These are phyloP conservation scores for Stenodema calcarata DNA, from an alignment of 2,888 invertebrate species.

Conservation along the genomic window DNA sequence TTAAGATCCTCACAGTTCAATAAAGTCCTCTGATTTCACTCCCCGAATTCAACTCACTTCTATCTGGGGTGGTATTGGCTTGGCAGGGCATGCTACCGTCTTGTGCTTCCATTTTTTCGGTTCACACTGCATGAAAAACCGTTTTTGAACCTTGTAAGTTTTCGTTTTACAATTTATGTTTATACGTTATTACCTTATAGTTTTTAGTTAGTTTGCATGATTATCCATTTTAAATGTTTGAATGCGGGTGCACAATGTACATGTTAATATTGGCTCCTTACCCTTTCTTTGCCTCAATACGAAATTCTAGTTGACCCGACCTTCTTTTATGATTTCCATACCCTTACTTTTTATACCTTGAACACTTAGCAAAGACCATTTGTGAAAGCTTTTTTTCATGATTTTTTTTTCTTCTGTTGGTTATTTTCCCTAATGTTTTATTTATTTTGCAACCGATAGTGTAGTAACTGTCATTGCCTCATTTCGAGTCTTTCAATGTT, in stretches of 20 bases:
- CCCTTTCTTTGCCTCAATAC: conserved; percentile 37
- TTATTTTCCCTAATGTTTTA: conserved; percentile 45
- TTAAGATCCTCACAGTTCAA: not conserved
- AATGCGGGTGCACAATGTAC: conserved; percentile 56
- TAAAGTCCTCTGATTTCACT: not conserved
- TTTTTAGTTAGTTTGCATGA: conserved; percentile 22
- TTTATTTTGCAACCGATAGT: conserved; percentile 51
- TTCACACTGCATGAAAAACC: conserved; percentile 32
- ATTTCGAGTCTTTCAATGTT: conserved; percentile 35
- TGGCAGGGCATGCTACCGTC: conserved; percentile 46
- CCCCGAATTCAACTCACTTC: not conserved
- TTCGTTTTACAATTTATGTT: not conserved
- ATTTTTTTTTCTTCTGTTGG: conserved; percentile 13
- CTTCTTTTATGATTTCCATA: conserved; percentile 45
- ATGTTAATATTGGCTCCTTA: conserved; percentile 50
- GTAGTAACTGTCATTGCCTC: conserved; percentile 44
- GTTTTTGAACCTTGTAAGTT: not conserved
- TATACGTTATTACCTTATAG: not conserved
- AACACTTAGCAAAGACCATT: conserved; percentile 57
- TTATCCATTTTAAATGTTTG: conserved; percentile 48
- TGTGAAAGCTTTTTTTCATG: conserved; percentile 57
- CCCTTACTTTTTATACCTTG: conserved; percentile 20
- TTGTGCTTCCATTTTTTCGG: conserved; percentile 3
- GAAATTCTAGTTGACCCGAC: not conserved
- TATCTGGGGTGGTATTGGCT: conserved; percentile 34